Base-by-base conservation (phyloP, 2,113 vertebrate genomes). In the Orthonyx spaldingii region DNA sequence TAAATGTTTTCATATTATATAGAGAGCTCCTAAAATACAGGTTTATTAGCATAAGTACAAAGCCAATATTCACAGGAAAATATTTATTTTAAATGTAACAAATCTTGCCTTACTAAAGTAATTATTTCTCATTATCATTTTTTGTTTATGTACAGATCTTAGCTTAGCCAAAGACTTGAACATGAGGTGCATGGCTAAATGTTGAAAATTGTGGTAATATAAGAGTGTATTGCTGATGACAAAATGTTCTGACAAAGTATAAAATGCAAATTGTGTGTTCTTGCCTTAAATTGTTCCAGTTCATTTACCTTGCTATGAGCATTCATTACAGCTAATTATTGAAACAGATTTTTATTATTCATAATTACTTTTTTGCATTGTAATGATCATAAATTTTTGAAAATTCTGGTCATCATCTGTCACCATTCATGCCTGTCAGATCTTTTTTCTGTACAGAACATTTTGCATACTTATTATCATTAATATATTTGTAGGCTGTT, bases 291-390 rank as follows among this genome's bases (percentile, higher is more conserved):
- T 97, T 96, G 88, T 97, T 98, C 80, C 96, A 96, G 95, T 95
- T 97, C 97, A 97, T 98, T 98, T 98, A 96, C 55, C 92, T 97
- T 85, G n/a, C 97, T 96, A 71, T 65, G 85, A 96, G 82, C 95
- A 97, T 97, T 96, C 96, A 97, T 98, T 98, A 97, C 19, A 96
- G 81, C 89, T 98, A 98, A 98, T 98, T 98, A 98, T 97, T 94
- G 90, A 96, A 98, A 98, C 94, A 96, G 95, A 97, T 97, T 98
- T 98, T 97, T 97, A 97, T 97, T 98, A 97, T 97, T 98, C 96
- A 81, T 98, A 97, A 98, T 98, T 97, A 97, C 96, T 97, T 97
- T 96, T 97, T 96, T 95, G 91, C 89, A 96, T 96, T 97, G 84
- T 95, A 97, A 96, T 96, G 95, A 97, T 97, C 96, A 97, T 97